phyloP scores from a whole-genome alignment of 2,797 vertebrate species.

The Parotocinclus haroldoi region DNA sequence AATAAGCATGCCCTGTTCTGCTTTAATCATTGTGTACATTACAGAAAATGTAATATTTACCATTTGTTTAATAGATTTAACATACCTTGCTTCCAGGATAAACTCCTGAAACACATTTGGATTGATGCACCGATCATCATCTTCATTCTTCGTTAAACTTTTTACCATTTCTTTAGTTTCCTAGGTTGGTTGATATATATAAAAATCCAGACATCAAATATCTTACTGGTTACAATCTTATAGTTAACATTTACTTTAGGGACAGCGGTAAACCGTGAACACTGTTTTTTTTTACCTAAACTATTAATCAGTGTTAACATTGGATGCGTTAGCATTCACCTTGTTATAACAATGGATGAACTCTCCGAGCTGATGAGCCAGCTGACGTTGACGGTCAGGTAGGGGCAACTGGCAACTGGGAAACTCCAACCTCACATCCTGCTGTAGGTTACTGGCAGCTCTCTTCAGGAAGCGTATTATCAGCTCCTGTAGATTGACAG shows the following conservation, averaged over 20 bases:
- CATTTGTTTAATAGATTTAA: neutral
- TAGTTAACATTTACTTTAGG: too few species aligned
- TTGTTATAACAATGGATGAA: conserved; percentile 87
- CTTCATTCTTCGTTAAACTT: conserved; percentile 67
- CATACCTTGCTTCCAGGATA: conserved; percentile 80
- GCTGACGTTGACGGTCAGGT: conserved; percentile 77
- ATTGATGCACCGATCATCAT: conserved; percentile 77
- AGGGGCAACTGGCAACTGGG: conserved; percentile 78
- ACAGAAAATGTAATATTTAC: too few species aligned
- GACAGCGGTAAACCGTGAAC: too few species aligned
- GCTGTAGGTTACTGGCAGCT: conserved; percentile 86
- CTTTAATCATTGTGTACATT: too few species aligned
- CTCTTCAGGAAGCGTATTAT: conserved; percentile 88
- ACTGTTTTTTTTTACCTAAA: too few species aligned
- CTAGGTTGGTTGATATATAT: conserved; percentile 57
- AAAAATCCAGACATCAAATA: neutral
- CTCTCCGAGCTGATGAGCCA: conserved; percentile 85
- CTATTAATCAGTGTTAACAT: neutral
- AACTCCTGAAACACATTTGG: conserved; percentile 82
- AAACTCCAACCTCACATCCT: conserved; percentile 78
- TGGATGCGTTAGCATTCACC: conserved; percentile 60
- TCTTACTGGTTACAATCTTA: too few species aligned
- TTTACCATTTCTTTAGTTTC: conserved; percentile 86
- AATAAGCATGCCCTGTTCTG: too few species aligned
- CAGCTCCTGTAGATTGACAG: conserved; percentile 75